Evolutionary conservation across 2,888 invertebrate genomes (phyloP), one percentile per base, ranked within the genome.

Genomic region (Torymus tubicola): DNA sequence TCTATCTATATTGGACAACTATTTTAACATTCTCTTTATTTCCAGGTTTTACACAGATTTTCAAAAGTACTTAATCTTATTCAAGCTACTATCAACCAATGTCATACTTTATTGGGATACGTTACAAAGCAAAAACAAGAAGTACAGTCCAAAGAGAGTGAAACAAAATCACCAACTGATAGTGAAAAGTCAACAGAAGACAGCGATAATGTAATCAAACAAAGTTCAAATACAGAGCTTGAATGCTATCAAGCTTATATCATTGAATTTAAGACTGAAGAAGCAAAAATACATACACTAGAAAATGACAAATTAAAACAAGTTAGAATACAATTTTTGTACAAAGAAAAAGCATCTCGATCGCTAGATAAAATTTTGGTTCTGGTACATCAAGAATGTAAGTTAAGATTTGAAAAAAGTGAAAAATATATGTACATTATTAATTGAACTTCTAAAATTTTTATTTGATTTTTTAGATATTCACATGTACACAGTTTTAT

Each of bases 301-400:
- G 92, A 93, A 83, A 92, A 93, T 52, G 92, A 93, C 61, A 93
- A 94, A 53, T 91, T 92, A 0, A 95, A 94, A 80, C 96, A 96
- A 91, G 93, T 95, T 53, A 94, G 96, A 93, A 92, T 95, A 72
- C 96, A 96, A 87, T 96, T 96, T 93, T 92, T 95, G 12, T 95
- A 95, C 87, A 94, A 93, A 60, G 94, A 88, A 73, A 90, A 87
- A 78, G 84, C 90, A 85, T 85, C 90, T 84, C 86, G 81, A 80
- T 58, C 89, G 82, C 84, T 89, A 87, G 94, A 96, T 84, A 94
- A 95, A 88, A 94, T 96, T 85, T 88, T 96, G 63, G 90, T 96
- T 31, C 92, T 96, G 67, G 94, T 95, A 78, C 96, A 96, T 91
- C 94, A 95, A 88, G 95, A 96, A 91, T 94, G 96, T 96, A 92